Percentiles rank a stretch among this genome's conserved stretches.
phyloP scores from a whole-genome alignment of 2,797 vertebrate species.

The Phataginus tricuspis region DNA sequence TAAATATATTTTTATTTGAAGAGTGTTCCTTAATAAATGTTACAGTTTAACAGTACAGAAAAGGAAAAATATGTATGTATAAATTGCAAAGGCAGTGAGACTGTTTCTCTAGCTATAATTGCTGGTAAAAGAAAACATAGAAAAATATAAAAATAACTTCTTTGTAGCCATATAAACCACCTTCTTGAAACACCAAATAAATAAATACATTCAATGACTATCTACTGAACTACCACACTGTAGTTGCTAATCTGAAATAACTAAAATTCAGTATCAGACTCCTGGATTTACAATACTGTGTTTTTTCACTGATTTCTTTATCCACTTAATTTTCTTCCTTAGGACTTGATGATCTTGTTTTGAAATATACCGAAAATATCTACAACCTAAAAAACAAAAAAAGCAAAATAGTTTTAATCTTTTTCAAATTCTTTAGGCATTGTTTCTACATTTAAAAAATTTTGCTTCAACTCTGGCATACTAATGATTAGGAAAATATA shows the following conservation, averaged over 20 bases:
- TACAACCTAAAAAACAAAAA: constrained; percentile 81
- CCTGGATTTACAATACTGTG: constrained; percentile 69
- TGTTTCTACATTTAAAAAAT: background rate
- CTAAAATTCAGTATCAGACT: constrained; percentile 8
- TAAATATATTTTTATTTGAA: background rate
- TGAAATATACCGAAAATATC: constrained; percentile 85
- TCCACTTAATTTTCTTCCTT: constrained; percentile 80
- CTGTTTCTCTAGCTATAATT: background rate
- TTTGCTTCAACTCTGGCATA: background rate
- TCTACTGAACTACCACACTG: background rate
- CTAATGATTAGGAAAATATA: background rate
- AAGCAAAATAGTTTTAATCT: background rate
- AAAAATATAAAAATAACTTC: constrained; percentile 50
- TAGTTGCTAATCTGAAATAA: constrained; percentile 3
- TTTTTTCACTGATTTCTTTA: constrained; percentile 86
- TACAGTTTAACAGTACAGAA: constrained; percentile 30
- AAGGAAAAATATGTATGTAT: background rate
- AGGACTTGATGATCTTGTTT: constrained; percentile 80
- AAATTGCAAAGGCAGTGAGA: constrained; percentile 34
- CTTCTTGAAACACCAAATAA: constrained; percentile 34
- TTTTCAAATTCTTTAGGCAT: background rate
- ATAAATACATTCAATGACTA: constrained; percentile 22
- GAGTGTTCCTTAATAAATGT: constrained; percentile 24
- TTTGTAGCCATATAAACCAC: background rate
- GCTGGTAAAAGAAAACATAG: background rate